phyloP scores from a whole-genome alignment of 2,797 vertebrate species.

The Crax fasciolata region DNA sequence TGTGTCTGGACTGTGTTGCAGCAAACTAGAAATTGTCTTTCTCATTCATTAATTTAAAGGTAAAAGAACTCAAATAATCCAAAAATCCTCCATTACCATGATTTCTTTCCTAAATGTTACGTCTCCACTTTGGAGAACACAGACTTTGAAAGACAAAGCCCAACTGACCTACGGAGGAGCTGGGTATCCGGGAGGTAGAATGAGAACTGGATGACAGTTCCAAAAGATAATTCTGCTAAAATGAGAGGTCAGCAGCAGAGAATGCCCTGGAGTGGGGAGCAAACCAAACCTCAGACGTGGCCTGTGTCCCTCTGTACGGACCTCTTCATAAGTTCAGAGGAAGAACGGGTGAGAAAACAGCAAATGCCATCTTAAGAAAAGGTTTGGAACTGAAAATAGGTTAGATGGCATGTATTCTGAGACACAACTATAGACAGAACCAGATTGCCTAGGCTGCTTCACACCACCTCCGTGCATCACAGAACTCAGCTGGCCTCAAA shows the following conservation, averaged over 20 bases:
- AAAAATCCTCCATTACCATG: background rate
- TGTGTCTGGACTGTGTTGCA: background rate
- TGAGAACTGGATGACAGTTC: background rate
- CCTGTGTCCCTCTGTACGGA: fast-evolving
- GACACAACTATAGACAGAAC: background rate
- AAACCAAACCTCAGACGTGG: fast-evolving
- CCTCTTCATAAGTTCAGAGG: background rate
- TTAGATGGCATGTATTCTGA: background rate
- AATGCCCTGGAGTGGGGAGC: fast-evolving
- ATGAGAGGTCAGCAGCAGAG: background rate
- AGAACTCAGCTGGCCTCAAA: slow-evolving; percentile 25
- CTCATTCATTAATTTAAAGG: background rate
- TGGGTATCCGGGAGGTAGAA: fast-evolving
- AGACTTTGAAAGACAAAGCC: background rate
- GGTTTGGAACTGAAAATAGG: background rate
- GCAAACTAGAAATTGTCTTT: background rate
- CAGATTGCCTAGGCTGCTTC: slow-evolving; percentile 28
- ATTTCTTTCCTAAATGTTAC: background rate
- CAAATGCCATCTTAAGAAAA: background rate
- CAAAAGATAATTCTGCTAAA: background rate
- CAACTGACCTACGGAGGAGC: fast-evolving
- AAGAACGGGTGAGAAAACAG: background rate
- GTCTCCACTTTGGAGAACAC: background rate
- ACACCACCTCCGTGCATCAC: slow-evolving; percentile 29
- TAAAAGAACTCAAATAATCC: background rate